Evolutionary conservation across 2,113 vertebrate species (phyloP), one percentile per base, ranked within the genome.

Genomic region (Notothenia rossii): DNA sequence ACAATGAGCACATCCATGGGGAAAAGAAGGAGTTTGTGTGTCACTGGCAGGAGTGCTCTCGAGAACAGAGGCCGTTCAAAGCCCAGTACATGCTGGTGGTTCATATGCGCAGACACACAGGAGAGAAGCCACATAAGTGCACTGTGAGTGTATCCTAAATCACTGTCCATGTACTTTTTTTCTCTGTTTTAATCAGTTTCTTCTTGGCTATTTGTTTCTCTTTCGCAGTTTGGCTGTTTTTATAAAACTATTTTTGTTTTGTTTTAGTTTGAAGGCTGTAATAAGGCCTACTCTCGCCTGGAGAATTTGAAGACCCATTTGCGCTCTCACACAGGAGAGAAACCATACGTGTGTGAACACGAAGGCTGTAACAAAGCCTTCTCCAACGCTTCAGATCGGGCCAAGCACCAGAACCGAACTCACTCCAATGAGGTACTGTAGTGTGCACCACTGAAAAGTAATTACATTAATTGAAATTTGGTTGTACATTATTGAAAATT

Each of bases 31-130:
- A 99, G 92, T 99, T 99, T 22, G 98, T 99, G 88, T 99, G 98
- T 90, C 98, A 98, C 77, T 99, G 98, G 98, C 95, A 94, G 48
- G 97, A 98, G 2, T 99, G 98, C 54, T 98, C 97, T 40, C 94
- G 98, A 73, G 98, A 99, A 82, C 98, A 98, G 93, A 92, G 98
- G 46, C 98, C 98, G 60, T 99, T 99, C 94, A 99, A 99, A 89
- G 98, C 98, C 10, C 98, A 99, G 94, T 99, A 99, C 91, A 99
- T 99, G 98, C 79, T 99, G 89, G 98, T 99, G 90, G 98, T 99
- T 56, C 98, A 99, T 91, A 99, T 99, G 98, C 92, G 98, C 55
- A 95, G 98, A 33, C 98, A 99, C 93, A 99, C 98, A 0, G 98
- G 98, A 6, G 97, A 99, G 94, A 99, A 99, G 60, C 98, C 98